Percentiles rank a stretch among this genome's conserved stretches.
phyloP scores from a whole-genome alignment of 2,113 vertebrate species.

The Rhineura floridana region DNA sequence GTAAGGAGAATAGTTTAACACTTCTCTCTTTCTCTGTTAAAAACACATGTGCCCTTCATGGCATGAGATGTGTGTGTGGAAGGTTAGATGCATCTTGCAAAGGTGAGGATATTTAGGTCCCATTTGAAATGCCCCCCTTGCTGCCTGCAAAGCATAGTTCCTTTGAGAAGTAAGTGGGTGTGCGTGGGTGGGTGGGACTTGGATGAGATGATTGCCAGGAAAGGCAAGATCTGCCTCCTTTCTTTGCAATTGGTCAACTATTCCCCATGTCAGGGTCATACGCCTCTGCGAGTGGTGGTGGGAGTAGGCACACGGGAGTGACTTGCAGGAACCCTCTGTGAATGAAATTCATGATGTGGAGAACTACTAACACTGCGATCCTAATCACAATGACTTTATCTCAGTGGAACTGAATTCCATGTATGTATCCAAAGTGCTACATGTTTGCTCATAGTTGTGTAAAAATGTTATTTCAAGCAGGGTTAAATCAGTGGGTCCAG shows the following conservation, averaged over 20 bases:
- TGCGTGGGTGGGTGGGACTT: not conserved
- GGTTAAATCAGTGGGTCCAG: not conserved
- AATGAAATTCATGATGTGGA: not conserved
- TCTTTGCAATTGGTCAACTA: not conserved
- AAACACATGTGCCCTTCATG: no score
- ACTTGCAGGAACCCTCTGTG: not conserved
- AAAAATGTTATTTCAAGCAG: not conserved
- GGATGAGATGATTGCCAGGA: not conserved
- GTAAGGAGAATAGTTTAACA: no score
- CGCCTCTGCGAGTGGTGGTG: not conserved
- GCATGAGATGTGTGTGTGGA: not conserved
- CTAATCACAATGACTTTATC: not conserved
- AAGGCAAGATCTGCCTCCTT: not conserved
- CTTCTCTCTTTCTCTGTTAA: no score
- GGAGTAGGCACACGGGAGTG: not conserved
- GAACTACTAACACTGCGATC: not conserved
- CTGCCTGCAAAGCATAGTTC: not conserved
- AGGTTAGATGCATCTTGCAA: not conserved
- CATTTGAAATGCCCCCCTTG: not conserved
- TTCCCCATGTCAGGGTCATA: not conserved
- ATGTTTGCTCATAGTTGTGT: not conserved
- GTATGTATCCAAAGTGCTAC: no score
- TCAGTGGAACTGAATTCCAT: no score
- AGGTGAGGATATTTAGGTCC: not conserved
- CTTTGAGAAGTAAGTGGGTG: not conserved